These are phyloP conservation scores for Urocitellus parryii DNA, from an alignment of 2,113 vertebrate species.

Conservation along the genomic window DNA sequence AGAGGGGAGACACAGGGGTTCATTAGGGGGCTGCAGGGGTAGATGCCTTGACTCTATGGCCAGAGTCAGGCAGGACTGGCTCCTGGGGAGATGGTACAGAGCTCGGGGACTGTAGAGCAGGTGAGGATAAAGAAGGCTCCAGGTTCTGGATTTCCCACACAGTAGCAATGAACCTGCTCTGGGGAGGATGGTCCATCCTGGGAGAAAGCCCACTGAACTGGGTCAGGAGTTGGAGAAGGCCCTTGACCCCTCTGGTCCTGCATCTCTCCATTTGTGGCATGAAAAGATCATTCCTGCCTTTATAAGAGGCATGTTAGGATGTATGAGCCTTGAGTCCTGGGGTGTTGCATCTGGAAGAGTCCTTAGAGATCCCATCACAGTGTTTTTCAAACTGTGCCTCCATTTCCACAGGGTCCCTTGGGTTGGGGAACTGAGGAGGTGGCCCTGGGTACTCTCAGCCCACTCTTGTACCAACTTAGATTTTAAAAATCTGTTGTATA, in stretches of 20 bases:
- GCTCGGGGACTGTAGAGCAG: background rate
- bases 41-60: background rate
- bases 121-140: background rate
- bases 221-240: background rate
- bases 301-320: background rate
- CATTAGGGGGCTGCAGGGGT: background rate
- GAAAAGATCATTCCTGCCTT: background rate
- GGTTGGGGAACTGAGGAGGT: background rate
- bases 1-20: background rate
- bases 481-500: background rate
- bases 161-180: background rate
- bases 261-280: background rate
- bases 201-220: background rate
- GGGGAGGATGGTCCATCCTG: background rate
- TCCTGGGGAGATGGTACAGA: background rate
- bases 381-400: background rate
- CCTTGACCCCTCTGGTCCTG: background rate
- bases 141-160: background rate
- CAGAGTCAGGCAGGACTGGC: background rate
- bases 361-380: background rate
- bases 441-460: background rate
- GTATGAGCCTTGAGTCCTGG: background rate
- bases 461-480: background rate
- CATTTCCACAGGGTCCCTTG: background rate
- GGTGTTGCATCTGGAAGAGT: background rate